Percentiles rank a stretch among this genome's conserved stretches.
Conservation (phyloP, 2,113 vertebrate species). For the Reinhardtius hippoglossoides region DNA sequence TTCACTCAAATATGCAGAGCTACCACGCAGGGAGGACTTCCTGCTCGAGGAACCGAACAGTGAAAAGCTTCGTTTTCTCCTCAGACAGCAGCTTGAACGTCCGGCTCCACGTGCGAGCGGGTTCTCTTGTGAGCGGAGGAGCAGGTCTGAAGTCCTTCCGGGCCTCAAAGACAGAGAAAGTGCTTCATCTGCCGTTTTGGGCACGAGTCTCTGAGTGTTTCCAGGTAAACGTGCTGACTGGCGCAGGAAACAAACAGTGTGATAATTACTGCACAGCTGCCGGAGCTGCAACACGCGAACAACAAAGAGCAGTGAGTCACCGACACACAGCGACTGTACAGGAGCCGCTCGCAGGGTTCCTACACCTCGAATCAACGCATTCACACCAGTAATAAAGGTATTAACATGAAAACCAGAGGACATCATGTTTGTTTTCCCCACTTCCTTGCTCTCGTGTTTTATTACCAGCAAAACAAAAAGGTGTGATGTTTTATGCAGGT, state of each 20-base stretch:
- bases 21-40: not conserved
- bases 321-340: not conserved
- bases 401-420: not conserved
- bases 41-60: not conserved
- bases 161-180: conserved; percentile 11
- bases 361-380: not conserved
- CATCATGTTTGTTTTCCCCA: not conserved
- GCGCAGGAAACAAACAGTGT: not conserved
- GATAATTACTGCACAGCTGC: conserved; percentile 40
- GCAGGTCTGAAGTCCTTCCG: conserved; percentile 24
- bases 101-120: not conserved
- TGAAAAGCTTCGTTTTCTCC: not conserved
- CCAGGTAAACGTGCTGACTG: conserved; percentile 26
- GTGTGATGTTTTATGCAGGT: no score
- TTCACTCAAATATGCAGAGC: conserved; percentile 43
- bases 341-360: no score
- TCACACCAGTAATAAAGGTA: not conserved
- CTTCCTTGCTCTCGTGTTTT: no score
- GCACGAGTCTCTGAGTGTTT: conserved; percentile 18
- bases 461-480: no score
- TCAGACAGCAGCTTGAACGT: conserved; percentile 14
- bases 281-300: conserved; percentile 21
- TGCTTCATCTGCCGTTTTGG: not conserved
- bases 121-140: conserved; percentile 2
- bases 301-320: not conserved